Percentiles rank a stretch among this genome's conserved stretches.
These are phyloP conservation scores for Pheosia gnoma DNA, from an alignment of 2,888 invertebrate species.

Conservation along the genomic window DNA sequence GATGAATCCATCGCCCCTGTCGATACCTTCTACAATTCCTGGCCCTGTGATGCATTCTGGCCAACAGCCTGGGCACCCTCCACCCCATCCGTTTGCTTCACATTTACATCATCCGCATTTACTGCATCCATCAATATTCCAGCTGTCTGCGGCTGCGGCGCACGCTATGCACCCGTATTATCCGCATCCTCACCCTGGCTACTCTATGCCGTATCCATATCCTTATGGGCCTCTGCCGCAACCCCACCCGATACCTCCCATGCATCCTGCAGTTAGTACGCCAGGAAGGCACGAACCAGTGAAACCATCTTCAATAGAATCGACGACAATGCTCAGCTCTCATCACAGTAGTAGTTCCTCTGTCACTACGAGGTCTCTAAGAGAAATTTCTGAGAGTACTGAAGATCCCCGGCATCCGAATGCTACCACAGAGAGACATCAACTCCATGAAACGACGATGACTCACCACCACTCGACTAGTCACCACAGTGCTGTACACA, in stretches of 20 bases:
- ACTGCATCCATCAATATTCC: constrained; percentile 85
- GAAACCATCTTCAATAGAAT: constrained; percentile 84
- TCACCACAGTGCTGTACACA: constrained; percentile 86
- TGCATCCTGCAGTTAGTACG: constrained; percentile 78
- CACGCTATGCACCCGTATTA: constrained; percentile 89
- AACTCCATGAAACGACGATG: constrained; percentile 86
- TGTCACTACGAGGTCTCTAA: constrained; percentile 86
- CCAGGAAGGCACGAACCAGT: constrained; percentile 78
- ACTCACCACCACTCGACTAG: constrained; percentile 87
- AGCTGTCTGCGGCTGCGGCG: constrained; percentile 85
- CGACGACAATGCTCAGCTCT: constrained; percentile 87
- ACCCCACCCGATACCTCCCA: constrained; percentile 89
- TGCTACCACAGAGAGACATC: constrained; percentile 83
- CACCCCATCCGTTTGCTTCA: constrained; percentile 87
- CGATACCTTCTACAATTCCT: constrained; percentile 86
- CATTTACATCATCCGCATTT: constrained; percentile 89
- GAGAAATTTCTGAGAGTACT: constrained; percentile 84
- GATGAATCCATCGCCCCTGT: constrained; percentile 84
- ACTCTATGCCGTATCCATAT: constrained; percentile 88
- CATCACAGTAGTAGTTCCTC: constrained; percentile 89
- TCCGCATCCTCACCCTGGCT: constrained; percentile 87
- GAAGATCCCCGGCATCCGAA: constrained; percentile 78
- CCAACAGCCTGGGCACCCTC: constrained; percentile 88
- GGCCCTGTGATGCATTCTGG: constrained; percentile 90
- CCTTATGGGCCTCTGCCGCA: constrained; percentile 89